Base-by-base conservation (phyloP, 2,797 vertebrate genomes). In the Poeciliopsis infans region DNA sequence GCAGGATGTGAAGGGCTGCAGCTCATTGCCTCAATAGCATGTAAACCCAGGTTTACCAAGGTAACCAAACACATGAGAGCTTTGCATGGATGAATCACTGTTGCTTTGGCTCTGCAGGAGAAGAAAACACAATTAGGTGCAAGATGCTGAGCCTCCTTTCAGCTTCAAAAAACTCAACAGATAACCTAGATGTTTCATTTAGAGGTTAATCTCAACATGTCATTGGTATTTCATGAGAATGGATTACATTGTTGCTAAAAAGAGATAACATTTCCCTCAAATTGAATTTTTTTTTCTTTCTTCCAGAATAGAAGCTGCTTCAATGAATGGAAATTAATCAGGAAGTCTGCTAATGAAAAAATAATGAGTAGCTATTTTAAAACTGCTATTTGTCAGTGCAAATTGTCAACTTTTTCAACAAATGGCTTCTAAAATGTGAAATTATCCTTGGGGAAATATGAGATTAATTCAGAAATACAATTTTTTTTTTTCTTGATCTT, bases 361-460 rank as follows among this genome's bases (percentile, higher is more conserved):
- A 36, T 59, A 72, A 78, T 61, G 16, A 47, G 55, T n/a, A 20
- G 69, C 77, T 78, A 78, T 61, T 78, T 78, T 72, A 47, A 49
- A 39, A 49, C 41, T 70, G 7, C 47, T 70, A 55, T 31, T 55
- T 77, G 2, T 53, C 41, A 70, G 41, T 39, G 41, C n/a, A 45
- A 28, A 70, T 45, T 12, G 10, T 70, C 68, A 70, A n/a, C 23
- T 70, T 70, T 70, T 36, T 11, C 15, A 7, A 41, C 0, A 10
- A 20, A 41, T 68, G 18, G 36, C 41, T 70, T n/a, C 41, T 70
- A 70, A 45, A 70, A 70, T 45, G 41, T 25, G 25, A 70, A 25
- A 45, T 28, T 20, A 16, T 45, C 68, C 41, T 70, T 7, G 41
- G 39, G 23, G 8, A 43, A 43, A 41, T 43, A 69, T 25, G 33